Evolutionary conservation across 2,797 vertebrate species (phyloP), one percentile per base, ranked within the genome.

Genomic region (Silurus aristotelis): DNA sequence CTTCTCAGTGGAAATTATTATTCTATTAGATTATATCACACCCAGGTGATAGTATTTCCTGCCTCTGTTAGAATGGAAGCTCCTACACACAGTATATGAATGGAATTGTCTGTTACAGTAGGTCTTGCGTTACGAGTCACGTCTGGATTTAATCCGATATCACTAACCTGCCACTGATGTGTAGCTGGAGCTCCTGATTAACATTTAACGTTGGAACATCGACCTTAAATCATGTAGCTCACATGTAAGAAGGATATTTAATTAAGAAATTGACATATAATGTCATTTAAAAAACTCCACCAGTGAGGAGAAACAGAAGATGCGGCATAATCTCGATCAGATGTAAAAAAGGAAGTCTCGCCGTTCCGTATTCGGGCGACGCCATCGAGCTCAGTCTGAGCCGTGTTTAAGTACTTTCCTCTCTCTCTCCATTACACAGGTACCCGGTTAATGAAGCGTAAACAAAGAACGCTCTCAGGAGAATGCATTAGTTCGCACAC

Each of bases 391-490:
- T 71, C 17, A 19, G 3, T 71, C 76, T 70, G 66, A 84, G 22
- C 25, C 80, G 55, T 63, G 80, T 67, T 86, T 85, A 87, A 87
- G 71, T 83, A 67, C 75, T 87, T 87, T 85, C 80, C 83, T 68
- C 48, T 68, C 52, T 80, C 81, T 85, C 84, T 86, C 85, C 87
- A 87, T 90, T 89, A 85, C 86, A 80, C 87, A 88, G 64, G 56
- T 82, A 82, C 71, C 87, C 86, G 72, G 56, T 84, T 89, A 90
- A 90, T 63, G 80, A 87, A 15, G 73, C 75, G 9, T 83, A 80
- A 38, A 71, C 75, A 70, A 66, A 19, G 76, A 20, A 80, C 22
- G 84, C 78, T 82, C 19, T 66, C 83, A 72, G 84, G 63, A 83
- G 58, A 87, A 85, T 5, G 61, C 63, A 86, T 89, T 82, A 83